A percentile compares a stretch with the other conserved stretches of the same genome.
These are phyloP conservation scores for Polia nebulosa DNA, from an alignment of 2,888 invertebrate genomes.

Conservation along the genomic window DNA sequence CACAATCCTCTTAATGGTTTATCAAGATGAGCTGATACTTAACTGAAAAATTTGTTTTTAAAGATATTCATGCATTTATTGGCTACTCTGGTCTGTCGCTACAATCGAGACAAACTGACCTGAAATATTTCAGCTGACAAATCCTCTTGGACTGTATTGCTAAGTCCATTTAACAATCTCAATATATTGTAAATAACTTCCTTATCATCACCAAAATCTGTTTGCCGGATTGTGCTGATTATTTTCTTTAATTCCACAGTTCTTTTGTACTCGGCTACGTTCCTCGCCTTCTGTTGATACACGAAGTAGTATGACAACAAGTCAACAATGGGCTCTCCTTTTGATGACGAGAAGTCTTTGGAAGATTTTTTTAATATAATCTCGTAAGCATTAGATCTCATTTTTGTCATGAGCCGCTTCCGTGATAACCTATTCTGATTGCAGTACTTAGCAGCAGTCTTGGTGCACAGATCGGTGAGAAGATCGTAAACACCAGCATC, in stretches of 20 bases:
- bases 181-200: constrained; percentile 77
- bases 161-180: constrained; percentile 78
- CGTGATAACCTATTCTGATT: constrained; percentile 77
- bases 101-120: constrained; percentile 67
- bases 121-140: constrained; percentile 80
- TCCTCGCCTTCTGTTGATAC: constrained; percentile 79
- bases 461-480: constrained; percentile 82
- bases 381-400: constrained; percentile 85
- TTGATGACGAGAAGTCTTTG: constrained; percentile 69
- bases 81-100: not conserved
- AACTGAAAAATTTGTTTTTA: not conserved
- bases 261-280: constrained; percentile 83
- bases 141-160: constrained; percentile 80
- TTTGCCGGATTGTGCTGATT: constrained; percentile 75
- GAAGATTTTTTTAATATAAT: constrained; percentile 84
- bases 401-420: constrained; percentile 77
- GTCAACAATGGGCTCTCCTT: constrained; percentile 81
- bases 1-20: not conserved
- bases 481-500: constrained; percentile 82
- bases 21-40: not conserved
- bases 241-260: constrained; percentile 79
- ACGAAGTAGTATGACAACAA: constrained; percentile 82
- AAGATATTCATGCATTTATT: not conserved
- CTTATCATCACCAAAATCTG: constrained; percentile 77
- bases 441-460: constrained; percentile 80